phyloP scores from a whole-genome alignment of 2,888 invertebrate species.

The Rhingia rostrata region DNA sequence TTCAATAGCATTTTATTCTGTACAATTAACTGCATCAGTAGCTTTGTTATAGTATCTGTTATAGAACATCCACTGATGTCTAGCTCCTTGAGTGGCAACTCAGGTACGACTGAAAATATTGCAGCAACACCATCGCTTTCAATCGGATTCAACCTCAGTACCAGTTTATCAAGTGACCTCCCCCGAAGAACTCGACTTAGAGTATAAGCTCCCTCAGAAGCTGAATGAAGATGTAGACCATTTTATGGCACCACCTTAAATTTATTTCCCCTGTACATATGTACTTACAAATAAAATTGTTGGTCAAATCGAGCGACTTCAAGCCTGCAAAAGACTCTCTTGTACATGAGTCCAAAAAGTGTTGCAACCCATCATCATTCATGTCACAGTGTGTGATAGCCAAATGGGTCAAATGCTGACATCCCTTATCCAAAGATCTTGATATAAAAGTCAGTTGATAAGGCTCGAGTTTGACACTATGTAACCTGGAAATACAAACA shows the following conservation, averaged over 20 bases:
- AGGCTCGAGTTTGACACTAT: constrained; percentile 81
- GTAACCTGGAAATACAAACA: constrained; percentile 76
- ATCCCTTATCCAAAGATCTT: constrained; percentile 81
- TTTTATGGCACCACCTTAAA: neutral
- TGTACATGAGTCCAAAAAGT: constrained; percentile 79
- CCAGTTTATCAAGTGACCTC: constrained; percentile 77
- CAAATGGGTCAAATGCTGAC: constrained; percentile 79
- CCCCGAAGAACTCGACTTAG: constrained; percentile 79
- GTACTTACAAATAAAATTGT: constrained; percentile 81
- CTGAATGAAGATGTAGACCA: constrained; percentile 2
- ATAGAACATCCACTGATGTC: constrained; percentile 80
- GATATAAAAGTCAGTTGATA: constrained; percentile 80
- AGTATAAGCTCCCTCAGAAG: constrained; percentile 80
- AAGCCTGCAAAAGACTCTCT: constrained; percentile 80
- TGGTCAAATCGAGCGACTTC: constrained; percentile 79
- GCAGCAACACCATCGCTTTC: constrained; percentile 81
- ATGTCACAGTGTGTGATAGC: constrained; percentile 80
- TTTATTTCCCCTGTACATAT: too few species aligned
- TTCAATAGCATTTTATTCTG: constrained; percentile 78
- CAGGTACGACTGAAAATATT: constrained; percentile 78
- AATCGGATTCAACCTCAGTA: constrained; percentile 82
- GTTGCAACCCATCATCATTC: constrained; percentile 80
- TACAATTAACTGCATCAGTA: constrained; percentile 80
- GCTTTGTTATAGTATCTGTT: constrained; percentile 78
- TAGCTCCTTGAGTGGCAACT: constrained; percentile 78